Percentiles rank a stretch among this genome's conserved stretches.
Evolutionary conservation across 1,140 invertebrate species (phyloP).

Genomic region (Drosophila pallidifrons): DNA sequence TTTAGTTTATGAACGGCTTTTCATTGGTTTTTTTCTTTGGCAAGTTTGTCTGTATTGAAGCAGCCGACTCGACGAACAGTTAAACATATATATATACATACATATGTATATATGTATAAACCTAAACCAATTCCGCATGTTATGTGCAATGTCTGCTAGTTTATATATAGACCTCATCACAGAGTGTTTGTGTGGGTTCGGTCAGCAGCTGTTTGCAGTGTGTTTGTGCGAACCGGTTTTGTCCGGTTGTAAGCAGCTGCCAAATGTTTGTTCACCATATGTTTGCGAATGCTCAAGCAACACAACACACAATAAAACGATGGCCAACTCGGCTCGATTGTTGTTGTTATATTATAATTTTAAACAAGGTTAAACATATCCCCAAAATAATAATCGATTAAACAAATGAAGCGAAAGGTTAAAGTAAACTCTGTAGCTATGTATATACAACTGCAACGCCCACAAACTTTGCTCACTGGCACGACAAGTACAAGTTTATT

Average conservation of each 20-base stretch:
- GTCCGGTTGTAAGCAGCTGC: conserved; percentile 35
- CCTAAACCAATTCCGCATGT: conserved; percentile 22
- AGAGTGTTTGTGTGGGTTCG: conserved; percentile 17
- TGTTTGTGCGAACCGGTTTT: conserved; percentile 40
- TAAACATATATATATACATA: conserved; percentile 29
- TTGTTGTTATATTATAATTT: conserved; percentile 68
- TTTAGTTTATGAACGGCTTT: conserved; percentile 29
- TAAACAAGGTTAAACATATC: conserved; percentile 70
- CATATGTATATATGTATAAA: conserved; percentile 19
- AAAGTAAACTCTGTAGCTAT: conserved; percentile 51
- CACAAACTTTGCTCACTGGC: conserved; percentile 1
- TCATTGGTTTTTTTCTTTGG: conserved; percentile 47
- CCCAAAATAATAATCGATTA: conserved; percentile 66
- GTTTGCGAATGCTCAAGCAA: conserved; percentile 31
- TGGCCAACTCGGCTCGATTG: conserved; percentile 4
- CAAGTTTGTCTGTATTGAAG: conserved; percentile 57
- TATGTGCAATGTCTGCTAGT: conserved; percentile 35
- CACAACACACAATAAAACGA: conserved; percentile 9
- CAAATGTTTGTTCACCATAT: conserved; percentile 55
- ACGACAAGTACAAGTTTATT: conserved; percentile 59
- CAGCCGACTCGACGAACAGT: conserved; percentile 29
- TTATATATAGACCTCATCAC: conserved; percentile 42
- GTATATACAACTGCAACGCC: conserved; percentile 13
- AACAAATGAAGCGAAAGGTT: conserved; percentile 80
- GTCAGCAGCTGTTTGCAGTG: conserved; percentile 67